These are phyloP conservation scores for Hozukius guyotensis DNA, from an alignment of 2,797 vertebrate genomes.

Conservation along the genomic window DNA sequence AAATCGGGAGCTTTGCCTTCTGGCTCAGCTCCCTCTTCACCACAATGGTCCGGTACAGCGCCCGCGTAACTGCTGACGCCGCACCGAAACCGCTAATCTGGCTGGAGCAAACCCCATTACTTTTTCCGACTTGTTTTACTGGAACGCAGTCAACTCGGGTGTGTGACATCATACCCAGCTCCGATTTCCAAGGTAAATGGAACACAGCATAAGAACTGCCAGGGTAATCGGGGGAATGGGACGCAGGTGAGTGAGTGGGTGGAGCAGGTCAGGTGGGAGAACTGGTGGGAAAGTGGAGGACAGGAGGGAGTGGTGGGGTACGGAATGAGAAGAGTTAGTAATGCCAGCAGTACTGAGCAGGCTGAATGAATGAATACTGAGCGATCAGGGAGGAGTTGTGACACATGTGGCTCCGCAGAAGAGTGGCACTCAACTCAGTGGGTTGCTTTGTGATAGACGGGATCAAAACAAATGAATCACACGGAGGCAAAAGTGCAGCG, in stretches of 20 bases:
- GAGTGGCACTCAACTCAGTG: not conserved
- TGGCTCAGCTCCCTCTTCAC: too few relatives aligned
- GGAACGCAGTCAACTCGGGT: too few relatives aligned
- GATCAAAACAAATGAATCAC: conserved; percentile 13
- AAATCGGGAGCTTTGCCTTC: too few relatives aligned
- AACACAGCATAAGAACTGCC: not conserved
- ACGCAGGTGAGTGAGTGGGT: not conserved
- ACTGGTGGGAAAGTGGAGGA: not conserved
- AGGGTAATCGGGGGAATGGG: not conserved
- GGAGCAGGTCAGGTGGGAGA: not conserved
- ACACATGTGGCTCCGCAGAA: not conserved
- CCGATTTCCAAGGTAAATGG: too few relatives aligned
- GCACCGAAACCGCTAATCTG: too few relatives aligned
- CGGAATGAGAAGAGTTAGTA: not conserved
- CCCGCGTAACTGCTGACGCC: accelerated
- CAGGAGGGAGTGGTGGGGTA: not conserved
- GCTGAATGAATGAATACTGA: not conserved
- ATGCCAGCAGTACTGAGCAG: not conserved
- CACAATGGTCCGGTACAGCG: too few relatives aligned
- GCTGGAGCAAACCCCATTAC: too few relatives aligned
- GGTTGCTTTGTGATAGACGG: not conserved
- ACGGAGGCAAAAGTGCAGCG: not conserved
- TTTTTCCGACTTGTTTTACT: too few relatives aligned
- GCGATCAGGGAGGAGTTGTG: not conserved
- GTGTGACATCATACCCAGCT: too few relatives aligned